These are phyloP conservation scores for Drosophila siamana DNA, from an alignment of 2,888 invertebrate genomes.

Conservation along the genomic window DNA sequence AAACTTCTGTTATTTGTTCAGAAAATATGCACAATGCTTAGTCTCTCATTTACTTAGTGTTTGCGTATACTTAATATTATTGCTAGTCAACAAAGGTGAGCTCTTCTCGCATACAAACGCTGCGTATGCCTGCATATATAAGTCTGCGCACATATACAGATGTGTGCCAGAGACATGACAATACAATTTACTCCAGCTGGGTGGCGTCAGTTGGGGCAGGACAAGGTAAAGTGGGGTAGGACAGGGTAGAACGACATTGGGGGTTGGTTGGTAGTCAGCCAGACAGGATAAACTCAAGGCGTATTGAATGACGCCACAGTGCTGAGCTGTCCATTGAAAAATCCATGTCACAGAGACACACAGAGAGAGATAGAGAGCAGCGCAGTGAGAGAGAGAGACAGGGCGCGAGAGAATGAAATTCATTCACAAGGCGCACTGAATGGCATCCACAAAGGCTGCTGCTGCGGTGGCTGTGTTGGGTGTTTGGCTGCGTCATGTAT, in stretches of 20 bases:
- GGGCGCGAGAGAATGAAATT: slow-evolving; percentile 51
- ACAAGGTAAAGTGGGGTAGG: neutral
- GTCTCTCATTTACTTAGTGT: neutral
- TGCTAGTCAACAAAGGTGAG: neutral
- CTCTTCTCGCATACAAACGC: neutral
- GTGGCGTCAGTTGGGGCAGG: neutral
- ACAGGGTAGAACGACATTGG: neutral
- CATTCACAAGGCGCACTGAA: slow-evolving; percentile 73
- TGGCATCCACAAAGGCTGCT: slow-evolving; percentile 63
- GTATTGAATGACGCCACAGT: slow-evolving; percentile 70
- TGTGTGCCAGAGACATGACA: slow-evolving; percentile 9
- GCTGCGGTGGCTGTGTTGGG: slow-evolving; percentile 8
- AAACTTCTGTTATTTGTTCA: neutral
- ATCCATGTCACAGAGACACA: slow-evolving; percentile 24
- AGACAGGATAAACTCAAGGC: slow-evolving; percentile 48
- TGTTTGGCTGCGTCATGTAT: slow-evolving; percentile 53
- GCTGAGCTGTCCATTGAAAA: slow-evolving; percentile 55
- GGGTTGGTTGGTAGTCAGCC: neutral
- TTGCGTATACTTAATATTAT: neutral
- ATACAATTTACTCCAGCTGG: slow-evolving; percentile 24
- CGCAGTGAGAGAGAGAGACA: slow-evolving; percentile 14
- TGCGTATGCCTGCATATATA: neutral
- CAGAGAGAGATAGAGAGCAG: slow-evolving; percentile 5
- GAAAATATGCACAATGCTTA: neutral
- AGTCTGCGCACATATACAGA: slow-evolving; percentile 7